Conservation (phyloP, 2,113 vertebrate species). For the Sakesphorus luctuosus region DNA sequence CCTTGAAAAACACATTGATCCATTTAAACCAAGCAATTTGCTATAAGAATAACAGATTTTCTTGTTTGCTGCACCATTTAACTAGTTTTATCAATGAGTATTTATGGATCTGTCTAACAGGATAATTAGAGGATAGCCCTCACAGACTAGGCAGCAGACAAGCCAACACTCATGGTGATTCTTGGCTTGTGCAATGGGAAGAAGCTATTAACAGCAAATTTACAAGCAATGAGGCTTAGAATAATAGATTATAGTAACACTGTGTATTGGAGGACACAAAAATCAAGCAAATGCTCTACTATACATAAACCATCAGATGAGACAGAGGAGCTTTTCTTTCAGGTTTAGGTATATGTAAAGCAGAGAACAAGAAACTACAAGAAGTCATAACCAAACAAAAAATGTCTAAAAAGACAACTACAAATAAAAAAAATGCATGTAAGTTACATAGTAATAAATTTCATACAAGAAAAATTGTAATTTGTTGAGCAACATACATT, state of each 20-base stretch:
- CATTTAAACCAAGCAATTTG: background rate
- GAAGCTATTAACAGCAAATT: constrained; percentile 4
- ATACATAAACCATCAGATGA: background rate
- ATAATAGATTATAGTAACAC: background rate
- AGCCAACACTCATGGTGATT: background rate
- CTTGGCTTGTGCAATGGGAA: background rate
- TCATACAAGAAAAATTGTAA: background rate
- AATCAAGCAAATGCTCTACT: background rate
- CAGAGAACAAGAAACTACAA: background rate
- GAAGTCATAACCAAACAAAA: background rate
- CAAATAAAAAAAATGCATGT: background rate
- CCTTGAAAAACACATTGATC: background rate
- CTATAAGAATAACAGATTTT: background rate
- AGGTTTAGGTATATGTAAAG: background rate
- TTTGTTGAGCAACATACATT: too few relatives aligned
- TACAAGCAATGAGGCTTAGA: background rate
- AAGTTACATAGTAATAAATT: background rate
- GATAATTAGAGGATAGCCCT: background rate
- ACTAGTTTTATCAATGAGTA: background rate
- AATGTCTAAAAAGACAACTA: background rate
- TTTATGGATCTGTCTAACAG: background rate
- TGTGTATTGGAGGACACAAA: background rate
- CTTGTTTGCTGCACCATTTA: background rate
- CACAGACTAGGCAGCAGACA: background rate
- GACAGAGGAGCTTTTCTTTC: background rate